Evolutionary conservation across 2,888 invertebrate species (phyloP).

Genomic region (Acleris literana): DNA sequence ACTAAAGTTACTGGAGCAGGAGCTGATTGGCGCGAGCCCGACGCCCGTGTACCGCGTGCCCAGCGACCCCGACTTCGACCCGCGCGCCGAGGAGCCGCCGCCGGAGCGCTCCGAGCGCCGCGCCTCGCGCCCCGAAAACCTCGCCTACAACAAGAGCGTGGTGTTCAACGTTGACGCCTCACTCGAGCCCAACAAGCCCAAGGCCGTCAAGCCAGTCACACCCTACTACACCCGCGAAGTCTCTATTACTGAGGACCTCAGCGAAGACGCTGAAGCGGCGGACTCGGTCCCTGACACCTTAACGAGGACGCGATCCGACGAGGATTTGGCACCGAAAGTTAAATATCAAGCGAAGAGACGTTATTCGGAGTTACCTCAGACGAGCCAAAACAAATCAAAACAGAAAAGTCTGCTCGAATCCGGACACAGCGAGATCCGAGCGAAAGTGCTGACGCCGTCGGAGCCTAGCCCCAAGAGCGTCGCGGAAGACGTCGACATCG

Average conservation of each 20-base stretch:
- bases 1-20: slow-evolving; percentile 90
- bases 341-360: slow-evolving; percentile 69
- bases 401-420: slow-evolving; percentile 67
- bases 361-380: slow-evolving; percentile 78
- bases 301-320: slow-evolving; percentile 85
- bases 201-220: slow-evolving; percentile 89
- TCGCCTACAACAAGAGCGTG: slow-evolving; percentile 78
- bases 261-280: slow-evolving; percentile 84
- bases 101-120: slow-evolving; percentile 71
- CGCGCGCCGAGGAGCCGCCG: slow-evolving; percentile 85
- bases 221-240: slow-evolving; percentile 90
- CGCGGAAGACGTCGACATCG: slow-evolving; percentile 76
- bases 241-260: slow-evolving; percentile 80
- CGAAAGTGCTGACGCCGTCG: slow-evolving; percentile 86
- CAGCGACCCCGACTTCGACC: slow-evolving; percentile 93
- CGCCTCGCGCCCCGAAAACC: slow-evolving; percentile 86
- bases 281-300: slow-evolving; percentile 85
- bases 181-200: slow-evolving; percentile 84
- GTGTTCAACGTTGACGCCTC: slow-evolving; percentile 75
- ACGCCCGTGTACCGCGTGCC: slow-evolving; percentile 71
- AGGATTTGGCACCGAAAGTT: slow-evolving; percentile 83
- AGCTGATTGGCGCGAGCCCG: slow-evolving; percentile 84
- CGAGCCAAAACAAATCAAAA: slow-evolving; percentile 54
- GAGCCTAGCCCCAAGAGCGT: slow-evolving; percentile 70
- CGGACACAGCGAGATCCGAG: slow-evolving; percentile 60